Evolutionary conservation across 2,113 vertebrate species (phyloP), one percentile per base, ranked within the genome.

Genomic region (Mustelus asterias): DNA sequence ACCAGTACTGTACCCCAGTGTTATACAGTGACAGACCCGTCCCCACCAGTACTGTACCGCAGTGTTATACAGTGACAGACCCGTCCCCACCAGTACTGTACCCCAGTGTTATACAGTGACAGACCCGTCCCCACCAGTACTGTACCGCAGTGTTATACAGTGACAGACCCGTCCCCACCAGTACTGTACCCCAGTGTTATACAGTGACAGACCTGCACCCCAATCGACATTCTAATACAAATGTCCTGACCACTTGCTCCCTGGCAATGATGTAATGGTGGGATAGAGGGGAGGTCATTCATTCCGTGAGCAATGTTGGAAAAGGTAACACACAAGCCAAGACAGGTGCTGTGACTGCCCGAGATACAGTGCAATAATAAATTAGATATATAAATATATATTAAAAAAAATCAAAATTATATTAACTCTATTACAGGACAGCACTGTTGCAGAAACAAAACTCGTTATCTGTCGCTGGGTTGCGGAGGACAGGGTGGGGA

Each of bases 391-490:
- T 78, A 78, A n/a, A 44, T 44, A 44, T 85, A 85, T 85, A 85
- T 85, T n/a, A 78, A 85, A n/a, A 80, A 85, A 37, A 85, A 44
- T 85, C 18, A 85, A 85, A 85, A 85, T 85, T 85, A 85, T 85
- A 85, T 85, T 85, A 85, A 85, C 80, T 85, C 80, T 85, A 85
- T 85, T 8, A 85, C 80, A 85, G 41, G 37, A 83, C 16, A 85
- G 18, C 16, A 14, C n/a, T 85, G 80, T 85, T 14, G 13, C 4
- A n/a, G 41, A 18, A 20, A 44, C 7, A 8, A 20, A 44, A 22
- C 13, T 18, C 37, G 37, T 85, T 18, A 6, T 85, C 18, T 41
- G 37, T 37, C 80, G 6, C 33, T 2, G 78, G 20, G 78, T 33
- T n/a, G 29, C 2, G 0, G 9, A 2, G n/a, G 14, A 11, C 33